These are phyloP conservation scores for Microcaecilia unicolor DNA, from an alignment of 2,797 vertebrate genomes.

Conservation along the genomic window DNA sequence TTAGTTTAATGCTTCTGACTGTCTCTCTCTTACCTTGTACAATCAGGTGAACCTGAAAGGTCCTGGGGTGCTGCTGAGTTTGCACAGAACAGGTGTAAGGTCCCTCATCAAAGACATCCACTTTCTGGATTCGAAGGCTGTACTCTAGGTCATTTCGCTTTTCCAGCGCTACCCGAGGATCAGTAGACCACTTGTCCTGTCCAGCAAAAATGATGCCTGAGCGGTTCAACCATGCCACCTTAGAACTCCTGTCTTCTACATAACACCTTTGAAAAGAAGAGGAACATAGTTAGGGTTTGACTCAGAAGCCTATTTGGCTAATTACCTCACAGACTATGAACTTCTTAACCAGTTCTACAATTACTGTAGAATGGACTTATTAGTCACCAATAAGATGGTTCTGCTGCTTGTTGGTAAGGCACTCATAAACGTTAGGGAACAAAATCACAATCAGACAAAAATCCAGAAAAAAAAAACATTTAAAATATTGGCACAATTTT, in stretches of 20 bases:
- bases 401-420: too few relatives aligned
- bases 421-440: too few relatives aligned
- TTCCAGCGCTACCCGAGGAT: conserved; percentile 91
- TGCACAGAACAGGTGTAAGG: conserved; percentile 96
- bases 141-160: conserved; percentile 93
- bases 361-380: too few relatives aligned
- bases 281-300: conserved; percentile 5
- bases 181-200: conserved; percentile 96
- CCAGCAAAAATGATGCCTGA: conserved; percentile 97
- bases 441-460: too few relatives aligned
- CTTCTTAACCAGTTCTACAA: too few relatives aligned
- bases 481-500: too few relatives aligned
- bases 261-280: conserved; percentile 70
- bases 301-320: too few relatives aligned
- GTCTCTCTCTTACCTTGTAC: conserved; percentile 79
- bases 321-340: too few relatives aligned
- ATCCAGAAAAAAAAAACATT: too few relatives aligned
- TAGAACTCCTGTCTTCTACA: conserved; percentile 94
- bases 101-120: conserved; percentile 93
- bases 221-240: conserved; percentile 97
- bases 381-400: too few relatives aligned
- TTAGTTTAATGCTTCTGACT: too few relatives aligned
- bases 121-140: conserved; percentile 96
- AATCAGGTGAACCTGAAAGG: conserved; percentile 92
- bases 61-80: conserved; percentile 90